Percentiles rank a stretch among this genome's conserved stretches.
phyloP scores from a whole-genome alignment of 2,888 invertebrate species.

The Laothoe populi region DNA sequence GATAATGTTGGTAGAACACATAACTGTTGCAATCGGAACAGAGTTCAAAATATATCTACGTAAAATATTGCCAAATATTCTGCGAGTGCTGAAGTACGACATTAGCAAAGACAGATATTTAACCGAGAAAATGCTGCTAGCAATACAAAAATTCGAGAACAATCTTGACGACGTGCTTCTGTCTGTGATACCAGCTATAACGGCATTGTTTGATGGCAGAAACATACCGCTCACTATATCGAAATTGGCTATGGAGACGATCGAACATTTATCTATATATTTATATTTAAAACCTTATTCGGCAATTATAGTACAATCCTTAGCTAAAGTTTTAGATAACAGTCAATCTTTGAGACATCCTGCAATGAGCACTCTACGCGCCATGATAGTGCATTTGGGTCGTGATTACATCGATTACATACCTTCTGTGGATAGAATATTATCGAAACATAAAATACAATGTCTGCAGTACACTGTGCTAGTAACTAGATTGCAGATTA shows the following conservation, averaged over 20 bases:
- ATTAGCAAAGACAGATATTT: slow-evolving; percentile 92
- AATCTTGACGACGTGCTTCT: slow-evolving; percentile 98
- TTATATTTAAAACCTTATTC: slow-evolving; percentile 96
- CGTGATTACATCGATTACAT: slow-evolving; percentile 96
- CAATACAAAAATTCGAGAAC: slow-evolving; percentile 96
- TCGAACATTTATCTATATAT: slow-evolving; percentile 94
- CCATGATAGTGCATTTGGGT: slow-evolving; percentile 94
- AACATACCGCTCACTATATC: slow-evolving; percentile 92
- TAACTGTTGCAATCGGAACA: slow-evolving; percentile 96
- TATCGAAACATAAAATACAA: slow-evolving; percentile 91
- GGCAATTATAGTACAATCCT: slow-evolving; percentile 96
- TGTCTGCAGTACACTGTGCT: slow-evolving; percentile 92
- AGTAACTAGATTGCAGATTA: slow-evolving; percentile 89
- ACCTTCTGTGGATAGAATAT: slow-evolving; percentile 94
- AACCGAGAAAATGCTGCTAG: slow-evolving; percentile 92
- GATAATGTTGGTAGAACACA: slow-evolving; percentile 95
- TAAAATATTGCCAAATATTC: slow-evolving; percentile 96
- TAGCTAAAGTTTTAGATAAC: slow-evolving; percentile 93
- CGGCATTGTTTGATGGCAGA: slow-evolving; percentile 94
- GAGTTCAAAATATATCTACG: slow-evolving; percentile 98
- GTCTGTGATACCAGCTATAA: slow-evolving; percentile 96
- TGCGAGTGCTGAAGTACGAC: slow-evolving; percentile 96
- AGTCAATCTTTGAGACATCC: slow-evolving; percentile 90
- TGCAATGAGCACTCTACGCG: slow-evolving; percentile 96
- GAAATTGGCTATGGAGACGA: slow-evolving; percentile 91